phyloP scores from a whole-genome alignment of 2,888 invertebrate genomes.

The Hemithea aestivaria region DNA sequence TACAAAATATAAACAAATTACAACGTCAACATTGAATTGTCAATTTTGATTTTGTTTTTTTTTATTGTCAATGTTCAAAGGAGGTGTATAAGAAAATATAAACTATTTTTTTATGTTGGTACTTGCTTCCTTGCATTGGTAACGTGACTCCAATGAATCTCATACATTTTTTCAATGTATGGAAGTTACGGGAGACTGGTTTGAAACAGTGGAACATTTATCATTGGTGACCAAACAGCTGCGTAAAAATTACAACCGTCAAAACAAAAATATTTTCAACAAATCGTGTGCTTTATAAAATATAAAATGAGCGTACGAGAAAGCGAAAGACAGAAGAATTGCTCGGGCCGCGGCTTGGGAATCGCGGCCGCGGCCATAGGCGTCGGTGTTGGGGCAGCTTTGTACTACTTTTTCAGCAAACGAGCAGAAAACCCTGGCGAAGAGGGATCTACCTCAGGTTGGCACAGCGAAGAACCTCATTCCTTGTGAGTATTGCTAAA shows the following conservation, averaged over 20 bases:
- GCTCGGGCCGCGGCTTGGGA: conserved; percentile 60
- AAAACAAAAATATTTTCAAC: conserved; percentile 21
- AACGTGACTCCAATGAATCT: too few species aligned
- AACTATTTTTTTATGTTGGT: too few species aligned
- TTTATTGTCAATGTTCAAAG: too few species aligned
- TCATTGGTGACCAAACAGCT: too few species aligned
- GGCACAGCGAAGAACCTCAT: conserved; percentile 44
- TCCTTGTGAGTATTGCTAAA: conserved; percentile 45
- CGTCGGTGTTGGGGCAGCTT: conserved; percentile 66
- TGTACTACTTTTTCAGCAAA: conserved; percentile 67
- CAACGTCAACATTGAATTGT: too few species aligned
- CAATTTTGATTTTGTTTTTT: too few species aligned
- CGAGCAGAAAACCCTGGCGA: conserved; percentile 47
- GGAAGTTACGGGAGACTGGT: too few species aligned
- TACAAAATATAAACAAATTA: too few species aligned
- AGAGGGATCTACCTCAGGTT: conserved; percentile 51
- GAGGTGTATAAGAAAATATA: too few species aligned
- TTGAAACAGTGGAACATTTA: too few species aligned
- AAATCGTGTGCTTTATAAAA: conserved; percentile 7
- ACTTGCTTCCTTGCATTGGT: too few species aligned
- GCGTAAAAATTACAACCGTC: conserved; percentile 1
- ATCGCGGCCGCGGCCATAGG: conserved; percentile 66
- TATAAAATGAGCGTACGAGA: conserved; percentile 59
- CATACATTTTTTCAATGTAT: too few species aligned
- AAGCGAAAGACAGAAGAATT: conserved; percentile 54